A percentile compares a stretch with the other conserved stretches of the same genome.
phyloP scores from a whole-genome alignment of 2,797 vertebrate species.

The Mus minutoides region DNA sequence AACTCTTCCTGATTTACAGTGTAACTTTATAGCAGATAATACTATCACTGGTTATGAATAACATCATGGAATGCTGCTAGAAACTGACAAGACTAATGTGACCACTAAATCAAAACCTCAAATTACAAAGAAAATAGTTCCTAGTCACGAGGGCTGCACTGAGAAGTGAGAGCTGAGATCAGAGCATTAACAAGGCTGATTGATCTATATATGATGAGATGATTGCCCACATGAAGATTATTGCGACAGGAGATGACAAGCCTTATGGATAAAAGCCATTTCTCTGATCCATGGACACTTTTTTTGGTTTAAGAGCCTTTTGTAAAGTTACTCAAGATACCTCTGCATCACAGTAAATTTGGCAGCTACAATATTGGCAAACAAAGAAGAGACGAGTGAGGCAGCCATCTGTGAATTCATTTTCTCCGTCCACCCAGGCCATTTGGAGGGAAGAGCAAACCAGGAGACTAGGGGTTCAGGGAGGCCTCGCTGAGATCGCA shows the following conservation, averaged over 20 bases:
- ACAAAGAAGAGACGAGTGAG: slow-evolving; percentile 80
- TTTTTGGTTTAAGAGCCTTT: slow-evolving; percentile 85
- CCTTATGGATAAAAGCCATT: slow-evolving; percentile 89
- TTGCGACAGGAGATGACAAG: slow-evolving; percentile 88
- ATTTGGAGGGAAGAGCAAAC: slow-evolving; percentile 75
- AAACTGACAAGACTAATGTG: slow-evolving; percentile 91
- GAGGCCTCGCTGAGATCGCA: slow-evolving; percentile 62
- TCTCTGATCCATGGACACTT: slow-evolving; percentile 85
- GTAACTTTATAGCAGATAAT: slow-evolving; percentile 91
- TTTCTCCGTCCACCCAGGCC: slow-evolving; percentile 69
- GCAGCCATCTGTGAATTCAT: slow-evolving; percentile 78
- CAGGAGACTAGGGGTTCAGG: neutral
- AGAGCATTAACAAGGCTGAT: slow-evolving; percentile 90
- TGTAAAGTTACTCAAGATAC: slow-evolving; percentile 84
- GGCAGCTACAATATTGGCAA: slow-evolving; percentile 82
- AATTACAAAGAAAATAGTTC: slow-evolving; percentile 91
- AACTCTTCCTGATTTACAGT: slow-evolving; percentile 90
- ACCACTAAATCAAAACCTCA: slow-evolving; percentile 91
- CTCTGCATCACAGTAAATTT: slow-evolving; percentile 85
- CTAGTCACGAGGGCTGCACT: slow-evolving; percentile 87
- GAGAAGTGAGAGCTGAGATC: slow-evolving; percentile 89
- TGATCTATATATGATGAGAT: slow-evolving; percentile 91
- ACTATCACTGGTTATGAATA: slow-evolving; percentile 91
- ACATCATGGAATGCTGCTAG: slow-evolving; percentile 88
- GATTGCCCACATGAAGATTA: slow-evolving; percentile 91